Percentiles rank a stretch among this genome's conserved stretches.
Evolutionary conservation across 2,797 vertebrate species (phyloP).

Genomic region (Streptopelia turtur): DNA sequence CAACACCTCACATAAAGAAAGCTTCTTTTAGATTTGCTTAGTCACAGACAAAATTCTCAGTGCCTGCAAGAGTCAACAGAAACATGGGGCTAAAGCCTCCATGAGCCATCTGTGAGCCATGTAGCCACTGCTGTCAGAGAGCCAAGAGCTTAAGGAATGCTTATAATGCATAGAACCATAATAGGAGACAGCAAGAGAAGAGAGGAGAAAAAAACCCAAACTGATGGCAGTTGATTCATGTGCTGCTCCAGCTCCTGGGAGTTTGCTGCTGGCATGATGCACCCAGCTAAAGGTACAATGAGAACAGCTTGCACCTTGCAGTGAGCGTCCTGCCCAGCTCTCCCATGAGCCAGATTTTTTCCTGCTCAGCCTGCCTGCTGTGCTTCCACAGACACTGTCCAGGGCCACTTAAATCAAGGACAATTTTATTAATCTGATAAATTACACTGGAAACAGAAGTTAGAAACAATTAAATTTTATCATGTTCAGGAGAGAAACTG

Average conservation of each 20-base stretch:
- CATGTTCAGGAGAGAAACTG: background rate
- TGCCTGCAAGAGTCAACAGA: constrained; percentile 4
- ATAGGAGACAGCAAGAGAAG: background rate
- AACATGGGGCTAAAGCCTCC: background rate
- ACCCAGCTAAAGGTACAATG: background rate
- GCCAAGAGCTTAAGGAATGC: constrained; percentile 6
- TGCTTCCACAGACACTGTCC: background rate
- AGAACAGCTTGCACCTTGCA: background rate
- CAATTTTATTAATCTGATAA: background rate
- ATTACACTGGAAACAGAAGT: background rate
- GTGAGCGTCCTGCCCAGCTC: background rate
- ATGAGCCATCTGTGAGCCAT: background rate
- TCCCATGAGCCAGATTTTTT: background rate
- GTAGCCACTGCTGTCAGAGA: background rate
- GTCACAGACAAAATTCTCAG: background rate
- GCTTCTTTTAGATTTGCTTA: constrained; percentile 14
- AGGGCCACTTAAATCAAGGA: background rate
- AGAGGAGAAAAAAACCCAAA: background rate
- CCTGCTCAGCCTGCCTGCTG: background rate
- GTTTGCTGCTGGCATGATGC: background rate
- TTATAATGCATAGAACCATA: constrained; percentile 1
- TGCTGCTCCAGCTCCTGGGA: background rate
- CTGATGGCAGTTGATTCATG: background rate
- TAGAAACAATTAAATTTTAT: background rate
- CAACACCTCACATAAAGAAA: background rate